phyloP scores from a whole-genome alignment of 1,140 invertebrate genomes.

The Hyphantria cunea region DNA sequence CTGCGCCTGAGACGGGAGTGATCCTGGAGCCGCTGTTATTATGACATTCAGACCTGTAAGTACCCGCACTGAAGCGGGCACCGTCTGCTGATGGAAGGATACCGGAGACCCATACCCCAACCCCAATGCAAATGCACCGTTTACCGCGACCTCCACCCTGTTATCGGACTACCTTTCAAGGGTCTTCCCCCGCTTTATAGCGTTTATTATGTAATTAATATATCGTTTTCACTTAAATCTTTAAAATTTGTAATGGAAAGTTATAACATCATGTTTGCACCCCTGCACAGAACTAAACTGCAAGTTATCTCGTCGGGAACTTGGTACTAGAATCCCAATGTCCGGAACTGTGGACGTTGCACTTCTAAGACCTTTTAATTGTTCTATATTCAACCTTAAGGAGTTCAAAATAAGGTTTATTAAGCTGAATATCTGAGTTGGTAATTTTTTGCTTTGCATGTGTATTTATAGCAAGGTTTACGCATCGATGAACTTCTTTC shows the following conservation, averaged over 20 bases:
- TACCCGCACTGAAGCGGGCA: too few species aligned
- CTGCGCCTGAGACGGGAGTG: too few species aligned
- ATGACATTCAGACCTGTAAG: too few species aligned
- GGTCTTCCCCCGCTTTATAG: not conserved
- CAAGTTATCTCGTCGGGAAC: constrained; percentile 57
- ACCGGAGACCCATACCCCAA: too few species aligned
- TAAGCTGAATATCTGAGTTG: not conserved
- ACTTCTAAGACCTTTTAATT: not conserved
- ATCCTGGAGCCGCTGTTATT: too few species aligned
- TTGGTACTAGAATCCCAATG: constrained; percentile 31
- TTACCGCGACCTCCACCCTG: too few species aligned
- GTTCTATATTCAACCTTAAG: not conserved
- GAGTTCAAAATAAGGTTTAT: not conserved
- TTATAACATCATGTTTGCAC: constrained; percentile 14
- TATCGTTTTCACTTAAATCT: too few species aligned
- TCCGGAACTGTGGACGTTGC: constrained; percentile 31
- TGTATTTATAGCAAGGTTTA: constrained; percentile 1
- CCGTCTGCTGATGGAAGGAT: too few species aligned
- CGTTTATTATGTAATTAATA: not conserved
- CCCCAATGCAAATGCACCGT: too few species aligned
- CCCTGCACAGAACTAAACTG: constrained; percentile 45
- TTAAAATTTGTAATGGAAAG: too few species aligned
- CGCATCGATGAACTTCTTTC: not conserved
- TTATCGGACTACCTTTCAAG: too few species aligned
- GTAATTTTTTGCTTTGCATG: constrained; percentile 2